Conservation (phyloP, 2,113 vertebrate species). For the Anhinga rufa region DNA sequence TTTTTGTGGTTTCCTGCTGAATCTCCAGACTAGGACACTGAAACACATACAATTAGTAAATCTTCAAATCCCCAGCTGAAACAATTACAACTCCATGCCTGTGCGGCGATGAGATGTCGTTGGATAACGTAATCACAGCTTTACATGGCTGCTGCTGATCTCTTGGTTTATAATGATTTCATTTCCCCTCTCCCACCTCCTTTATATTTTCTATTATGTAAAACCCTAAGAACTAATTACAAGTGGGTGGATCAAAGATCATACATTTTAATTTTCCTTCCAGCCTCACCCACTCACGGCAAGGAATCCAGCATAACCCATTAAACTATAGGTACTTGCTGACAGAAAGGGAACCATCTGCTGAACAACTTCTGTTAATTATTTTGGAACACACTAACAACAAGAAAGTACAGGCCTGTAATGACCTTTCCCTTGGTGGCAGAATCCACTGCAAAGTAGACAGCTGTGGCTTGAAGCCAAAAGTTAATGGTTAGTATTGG, state of each 20-base stretch:
- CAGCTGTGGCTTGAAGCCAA: conserved; percentile 69
- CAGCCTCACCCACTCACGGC: conserved; percentile 74
- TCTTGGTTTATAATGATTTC: conserved; percentile 62
- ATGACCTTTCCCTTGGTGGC: conserved; percentile 78
- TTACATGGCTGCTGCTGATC: conserved; percentile 33
- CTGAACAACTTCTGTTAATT: conserved; percentile 79
- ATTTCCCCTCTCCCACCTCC: conserved; percentile 65
- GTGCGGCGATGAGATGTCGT: background rate
- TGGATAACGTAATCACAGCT: conserved; percentile 30
- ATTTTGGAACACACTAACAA: conserved; percentile 69
- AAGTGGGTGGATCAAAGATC: conserved; percentile 77
- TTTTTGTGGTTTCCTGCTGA: conserved; percentile 44
- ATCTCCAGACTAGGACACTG: conserved; percentile 14
- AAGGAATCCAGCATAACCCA: conserved; percentile 72
- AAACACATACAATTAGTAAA: conserved; percentile 33
- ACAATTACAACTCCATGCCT: conserved; percentile 22
- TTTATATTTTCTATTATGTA: conserved; percentile 65
- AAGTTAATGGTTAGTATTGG: conserved; percentile 80
- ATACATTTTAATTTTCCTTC: conserved; percentile 74
- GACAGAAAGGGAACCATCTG: conserved; percentile 83
- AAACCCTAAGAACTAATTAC: conserved; percentile 75
- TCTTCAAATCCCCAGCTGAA: conserved; percentile 30
- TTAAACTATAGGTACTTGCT: conserved; percentile 76
- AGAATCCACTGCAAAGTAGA: conserved; percentile 73
- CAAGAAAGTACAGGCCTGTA: conserved; percentile 71